These are phyloP conservation scores for Caenorhabditis tropicalis DNA, from an alignment of 1,140 invertebrate species.

Conservation along the genomic window DNA sequence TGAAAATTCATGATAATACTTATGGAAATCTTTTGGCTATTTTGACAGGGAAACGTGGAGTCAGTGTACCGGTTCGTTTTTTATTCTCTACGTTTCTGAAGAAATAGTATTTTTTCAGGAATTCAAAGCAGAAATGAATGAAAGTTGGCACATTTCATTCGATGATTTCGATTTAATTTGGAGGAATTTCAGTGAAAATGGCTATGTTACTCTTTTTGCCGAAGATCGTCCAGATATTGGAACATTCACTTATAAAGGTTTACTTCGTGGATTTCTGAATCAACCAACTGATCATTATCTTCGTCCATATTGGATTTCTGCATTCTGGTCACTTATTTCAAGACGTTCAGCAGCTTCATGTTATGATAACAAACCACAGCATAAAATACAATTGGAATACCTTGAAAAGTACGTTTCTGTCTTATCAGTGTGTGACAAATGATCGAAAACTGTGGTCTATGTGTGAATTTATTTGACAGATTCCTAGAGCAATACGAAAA, in stretches of 20 bases:
- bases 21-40: conserved; percentile 51
- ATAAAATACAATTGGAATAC: conserved; percentile 53
- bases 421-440: neutral
- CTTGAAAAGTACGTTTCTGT: conserved; percentile 38
- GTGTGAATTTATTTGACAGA: conserved; percentile 14
- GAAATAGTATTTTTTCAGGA: conserved; percentile 65
- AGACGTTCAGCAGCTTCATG: conserved; percentile 60
- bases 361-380: conserved; percentile 56
- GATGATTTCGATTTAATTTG: conserved; percentile 82
- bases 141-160: conserved; percentile 72
- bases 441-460: conserved; percentile 1
- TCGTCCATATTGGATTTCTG: conserved; percentile 50
- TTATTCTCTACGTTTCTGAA: too few species aligned
- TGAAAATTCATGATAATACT: conserved; percentile 58
- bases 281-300: conserved; percentile 57
- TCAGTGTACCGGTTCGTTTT: conserved; percentile 27
- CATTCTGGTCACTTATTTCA: conserved; percentile 50
- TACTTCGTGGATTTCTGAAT: conserved; percentile 55
- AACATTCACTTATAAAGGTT: conserved; percentile 66
- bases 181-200: conserved; percentile 76
- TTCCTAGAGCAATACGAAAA: conserved; percentile 60
- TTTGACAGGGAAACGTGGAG: conserved; percentile 53
- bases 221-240: conserved; percentile 72
- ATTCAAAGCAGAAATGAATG: conserved; percentile 72
- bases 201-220: conserved; percentile 62